Evolutionary conservation across 2,113 vertebrate species (phyloP), one percentile per base, ranked within the genome.

Genomic region (Zosterops japonicus): DNA sequence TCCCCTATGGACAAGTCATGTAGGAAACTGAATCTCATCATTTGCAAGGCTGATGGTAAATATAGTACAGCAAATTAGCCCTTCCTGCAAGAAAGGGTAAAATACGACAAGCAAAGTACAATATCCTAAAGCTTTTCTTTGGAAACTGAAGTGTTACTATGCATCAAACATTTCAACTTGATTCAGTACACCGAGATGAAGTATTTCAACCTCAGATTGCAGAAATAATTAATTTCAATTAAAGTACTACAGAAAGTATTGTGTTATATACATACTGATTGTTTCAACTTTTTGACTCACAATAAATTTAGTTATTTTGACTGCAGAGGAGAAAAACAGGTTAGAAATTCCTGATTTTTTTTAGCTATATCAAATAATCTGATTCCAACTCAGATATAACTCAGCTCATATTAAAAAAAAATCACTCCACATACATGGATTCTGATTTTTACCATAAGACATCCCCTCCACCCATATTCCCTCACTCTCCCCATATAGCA

Each of bases 151-250:
- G 47, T 71, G 36, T 89, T 64, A 69, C 36, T 69, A n/a, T 44
- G 9, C 39, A 60, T 63, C 49, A 95, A 90, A 71, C 2, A 47
- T 81, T 93, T 89, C 50, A 52, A 25, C 22, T 29, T 86, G 42
- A 74, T 90, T 90, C 33, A 56, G 36, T 64, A 52, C 60, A 74
- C 8, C 14, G 4, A 68, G 47, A 70, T 67, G 14, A 90, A 72
- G 24, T 90, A 89, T 94, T 89, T 91, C 72, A 92, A 47, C 52
- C 7, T 17, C 8, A 14, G 44, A 91, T 47, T 84, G n/a, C 24
- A 92, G 77, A 79, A 95, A 94, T 84, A 92, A 87, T 93, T 94
- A 63, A 81, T 93, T 94, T 93, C 29, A 67, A 89, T 89, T 93
- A 84, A 92, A 92, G 49, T 89, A 11, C 33, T 75, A 49, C 29